Evolutionary conservation across 2,113 vertebrate genomes (phyloP).

Genomic region (Cinclus cinclus): DNA sequence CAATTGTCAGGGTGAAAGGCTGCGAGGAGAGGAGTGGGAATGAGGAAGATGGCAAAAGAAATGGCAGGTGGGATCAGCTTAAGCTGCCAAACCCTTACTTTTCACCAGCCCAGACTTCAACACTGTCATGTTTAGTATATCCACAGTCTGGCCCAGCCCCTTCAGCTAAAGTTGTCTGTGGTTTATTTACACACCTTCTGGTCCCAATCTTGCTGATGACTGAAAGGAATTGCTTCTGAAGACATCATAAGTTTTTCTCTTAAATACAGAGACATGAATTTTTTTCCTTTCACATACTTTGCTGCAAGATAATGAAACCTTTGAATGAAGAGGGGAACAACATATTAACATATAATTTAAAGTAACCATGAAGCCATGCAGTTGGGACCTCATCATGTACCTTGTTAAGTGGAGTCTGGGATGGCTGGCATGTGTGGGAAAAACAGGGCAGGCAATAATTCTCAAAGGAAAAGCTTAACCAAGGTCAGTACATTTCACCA

Average conservation of each 20-base stretch:
- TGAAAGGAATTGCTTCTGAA: neutral
- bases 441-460: neutral
- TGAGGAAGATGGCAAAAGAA: neutral
- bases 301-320: neutral
- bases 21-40: neutral
- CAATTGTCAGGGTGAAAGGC: neutral
- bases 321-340: neutral
- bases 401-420: neutral
- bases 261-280: accelerated
- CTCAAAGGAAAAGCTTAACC: neutral
- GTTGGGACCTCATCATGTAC: neutral
- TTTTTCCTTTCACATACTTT: neutral
- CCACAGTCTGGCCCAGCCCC: neutral
- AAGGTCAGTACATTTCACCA: neutral
- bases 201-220: neutral
- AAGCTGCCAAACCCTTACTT: neutral
- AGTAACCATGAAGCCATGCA: neutral
- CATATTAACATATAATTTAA: neutral
- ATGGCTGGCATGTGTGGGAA: neutral
- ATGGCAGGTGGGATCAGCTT: neutral
- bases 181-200: neutral
- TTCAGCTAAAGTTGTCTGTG: neutral
- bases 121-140: neutral
- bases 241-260: neutral
- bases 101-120: neutral